Base-by-base conservation (phyloP, 2,797 vertebrate genomes). In the Ctenochaetus hawaiiensis region DNA sequence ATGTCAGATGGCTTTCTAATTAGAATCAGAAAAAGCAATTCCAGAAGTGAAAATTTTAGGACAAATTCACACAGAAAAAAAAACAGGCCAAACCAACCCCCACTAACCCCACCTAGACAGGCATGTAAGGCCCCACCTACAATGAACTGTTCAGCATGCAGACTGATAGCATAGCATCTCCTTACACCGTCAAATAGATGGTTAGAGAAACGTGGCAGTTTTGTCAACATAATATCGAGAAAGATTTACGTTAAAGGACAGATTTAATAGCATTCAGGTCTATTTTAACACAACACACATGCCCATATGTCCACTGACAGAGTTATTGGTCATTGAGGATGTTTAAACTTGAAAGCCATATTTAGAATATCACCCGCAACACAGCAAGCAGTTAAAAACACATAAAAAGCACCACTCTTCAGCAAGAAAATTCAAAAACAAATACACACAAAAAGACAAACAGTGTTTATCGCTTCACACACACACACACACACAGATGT, bases 1-100 rank as follows among this genome's bases (percentile, higher is more conserved):
- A 67, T 62, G 68, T 80, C 70, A 49, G 72, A 47, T 67, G 61
- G 72, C 51, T 63, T 44, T 67, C 60, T 75, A 73, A 87, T 83
- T 78, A 72, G 47, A 67, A 77, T 30, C 5, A 75, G 53, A 67
- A 78, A 73, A 62, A 63, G 60, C 59, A 30, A 82, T 75, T 68
- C 57, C 49, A 45, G 30, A 68, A 62, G 78, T 54, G 39, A 85
- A 87, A 81, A 84, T 85, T 77, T 86, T 83, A 86, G 9, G 47
- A 44, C 16, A 60, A 51, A 65, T 75, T 71, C 66, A 83, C 69
- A 81, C 87, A 86, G 39, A 39, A 65, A 75, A 77, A 77, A 84
- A 63, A 81, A 54, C 67, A 66, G 68, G 58, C 49, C 56, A 37
- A 20, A 67, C 23, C 78, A 70, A 72, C 60, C 77, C 73, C 81